Evolutionary conservation across 1,140 invertebrate species (phyloP).

Genomic region (Papilio dardanus): DNA sequence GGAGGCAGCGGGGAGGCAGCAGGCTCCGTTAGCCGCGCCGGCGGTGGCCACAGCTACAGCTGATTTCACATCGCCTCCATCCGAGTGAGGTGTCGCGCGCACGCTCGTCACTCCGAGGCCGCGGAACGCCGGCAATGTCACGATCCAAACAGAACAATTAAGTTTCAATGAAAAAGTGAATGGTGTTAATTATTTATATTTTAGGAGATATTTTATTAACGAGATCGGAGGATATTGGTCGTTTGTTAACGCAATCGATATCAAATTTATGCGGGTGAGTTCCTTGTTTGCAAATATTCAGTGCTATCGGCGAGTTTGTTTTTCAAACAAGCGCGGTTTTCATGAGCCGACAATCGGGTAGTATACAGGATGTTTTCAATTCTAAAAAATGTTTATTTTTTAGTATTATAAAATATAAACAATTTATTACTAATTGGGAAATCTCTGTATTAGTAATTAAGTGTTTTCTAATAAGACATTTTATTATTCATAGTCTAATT

Average conservation of each 20-base stretch:
- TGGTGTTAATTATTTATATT: constrained; percentile 39
- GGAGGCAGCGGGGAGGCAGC: constrained; percentile 42
- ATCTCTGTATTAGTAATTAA: not conserved
- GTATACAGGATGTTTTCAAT: not conserved
- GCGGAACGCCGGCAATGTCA: constrained; percentile 64
- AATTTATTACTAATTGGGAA: constrained; percentile 2
- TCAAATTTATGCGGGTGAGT: constrained; percentile 38
- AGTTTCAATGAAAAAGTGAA: constrained; percentile 53
- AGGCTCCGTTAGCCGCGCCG: constrained; percentile 60
- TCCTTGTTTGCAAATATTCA: constrained; percentile 24
- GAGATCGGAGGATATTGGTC: not conserved
- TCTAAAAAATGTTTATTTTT: not conserved
- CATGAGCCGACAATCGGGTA: not conserved
- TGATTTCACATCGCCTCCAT: constrained; percentile 75
- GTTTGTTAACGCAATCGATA: constrained; percentile 6
- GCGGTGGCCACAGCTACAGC: constrained; percentile 61
- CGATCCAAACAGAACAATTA: constrained; percentile 46
- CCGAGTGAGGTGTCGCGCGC: constrained; percentile 56
- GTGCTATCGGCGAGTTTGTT: constrained; percentile 26
- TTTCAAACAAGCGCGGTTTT: constrained; percentile 29
- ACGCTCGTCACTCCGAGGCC: constrained; percentile 47
- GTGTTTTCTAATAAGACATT: not conserved
- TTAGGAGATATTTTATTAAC: not conserved
- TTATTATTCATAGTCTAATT: not conserved
- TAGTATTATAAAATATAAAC: not conserved